Conservation (phyloP, 1,140 invertebrate genomes). For the Epicauta chinensis region DNA sequence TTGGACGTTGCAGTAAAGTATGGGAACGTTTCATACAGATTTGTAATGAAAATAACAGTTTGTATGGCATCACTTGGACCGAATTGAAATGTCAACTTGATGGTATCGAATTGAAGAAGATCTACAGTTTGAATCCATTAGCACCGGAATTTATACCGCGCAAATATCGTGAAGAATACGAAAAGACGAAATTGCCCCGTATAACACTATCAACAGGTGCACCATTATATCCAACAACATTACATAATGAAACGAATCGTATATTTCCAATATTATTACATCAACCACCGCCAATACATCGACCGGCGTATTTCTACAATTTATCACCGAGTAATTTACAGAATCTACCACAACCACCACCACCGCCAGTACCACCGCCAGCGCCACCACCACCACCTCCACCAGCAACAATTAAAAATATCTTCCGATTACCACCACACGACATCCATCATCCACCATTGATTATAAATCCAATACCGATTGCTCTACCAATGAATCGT, state of each 20-base stretch:
- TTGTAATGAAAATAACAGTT: slow-evolving; percentile 65
- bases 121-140: slow-evolving; percentile 72
- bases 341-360: no score
- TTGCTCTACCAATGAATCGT: background rate
- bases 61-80: slow-evolving; percentile 68
- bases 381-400: background rate
- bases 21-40: slow-evolving; percentile 78
- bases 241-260: no score
- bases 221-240: no score
- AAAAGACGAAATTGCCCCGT: no score
- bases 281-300: background rate
- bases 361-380: no score
- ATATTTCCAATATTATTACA: background rate
- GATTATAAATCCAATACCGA: slow-evolving; percentile 1
- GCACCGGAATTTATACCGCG: slow-evolving; percentile 73
- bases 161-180: slow-evolving; percentile 15
- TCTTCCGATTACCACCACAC: background rate
- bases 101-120: slow-evolving; percentile 65
- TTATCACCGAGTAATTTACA: background rate
- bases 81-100: slow-evolving; percentile 63
- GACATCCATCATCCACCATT: background rate
- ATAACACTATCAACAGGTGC: no score
- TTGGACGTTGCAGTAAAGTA: slow-evolving; percentile 76
- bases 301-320: background rate
- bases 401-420: background rate